phyloP scores from a whole-genome alignment of 2,113 vertebrate genomes.

The Panthera leo region DNA sequence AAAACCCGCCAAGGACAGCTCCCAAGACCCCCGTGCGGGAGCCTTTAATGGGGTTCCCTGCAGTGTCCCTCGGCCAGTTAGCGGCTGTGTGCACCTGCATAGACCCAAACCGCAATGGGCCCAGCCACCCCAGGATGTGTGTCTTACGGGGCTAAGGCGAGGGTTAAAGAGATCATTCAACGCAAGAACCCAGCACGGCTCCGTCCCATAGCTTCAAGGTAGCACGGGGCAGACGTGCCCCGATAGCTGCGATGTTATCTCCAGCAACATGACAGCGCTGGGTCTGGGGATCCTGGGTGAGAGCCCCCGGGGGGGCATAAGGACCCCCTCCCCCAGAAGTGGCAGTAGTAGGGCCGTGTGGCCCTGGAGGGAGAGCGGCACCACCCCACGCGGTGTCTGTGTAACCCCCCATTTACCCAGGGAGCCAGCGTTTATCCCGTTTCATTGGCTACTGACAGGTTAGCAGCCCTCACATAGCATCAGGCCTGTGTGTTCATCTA shows the following conservation, averaged over 20 bases:
- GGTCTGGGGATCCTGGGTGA: background rate
- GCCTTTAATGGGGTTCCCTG: background rate
- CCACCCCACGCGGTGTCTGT: accelerated
- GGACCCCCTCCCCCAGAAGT: no score
- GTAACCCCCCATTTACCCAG: accelerated
- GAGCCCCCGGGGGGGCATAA: background rate
- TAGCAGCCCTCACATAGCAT: accelerated
- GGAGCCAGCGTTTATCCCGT: accelerated
- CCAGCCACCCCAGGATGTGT: no score
- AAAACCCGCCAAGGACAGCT: background rate
- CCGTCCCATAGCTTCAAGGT: accelerated
- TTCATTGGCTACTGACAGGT: accelerated
- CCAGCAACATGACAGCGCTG: background rate
- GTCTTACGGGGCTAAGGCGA: accelerated
- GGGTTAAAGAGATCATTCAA: background rate
- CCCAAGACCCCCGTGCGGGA: accelerated
- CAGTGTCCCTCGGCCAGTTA: accelerated
- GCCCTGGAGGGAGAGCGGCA: accelerated
- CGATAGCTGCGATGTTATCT: accelerated
- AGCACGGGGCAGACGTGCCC: accelerated
- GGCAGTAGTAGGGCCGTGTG: accelerated
- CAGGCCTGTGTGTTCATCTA: accelerated
- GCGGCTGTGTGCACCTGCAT: background rate
- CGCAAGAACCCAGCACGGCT: background rate
- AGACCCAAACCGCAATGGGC: no score